Evolutionary conservation across 2,888 invertebrate genomes (phyloP).

Genomic region (Thelaira solivaga): DNA sequence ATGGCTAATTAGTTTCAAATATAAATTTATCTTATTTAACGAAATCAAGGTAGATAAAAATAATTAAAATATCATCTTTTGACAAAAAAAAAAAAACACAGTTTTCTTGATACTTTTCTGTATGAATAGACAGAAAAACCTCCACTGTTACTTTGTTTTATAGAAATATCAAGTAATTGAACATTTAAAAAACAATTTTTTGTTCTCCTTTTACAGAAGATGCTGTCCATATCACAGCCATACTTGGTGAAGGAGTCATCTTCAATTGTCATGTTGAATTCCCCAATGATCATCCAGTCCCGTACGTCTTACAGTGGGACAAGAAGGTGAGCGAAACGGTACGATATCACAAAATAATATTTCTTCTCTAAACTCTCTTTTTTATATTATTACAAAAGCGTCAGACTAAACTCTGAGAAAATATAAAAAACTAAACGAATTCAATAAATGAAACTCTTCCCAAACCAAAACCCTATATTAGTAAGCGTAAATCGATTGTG

Average conservation of each 20-base stretch:
- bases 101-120: too few relatives aligned
- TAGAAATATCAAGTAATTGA: background rate
- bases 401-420: constrained; percentile 69
- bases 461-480: constrained; percentile 2
- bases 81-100: too few relatives aligned
- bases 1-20: too few relatives aligned
- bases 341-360: constrained; percentile 82
- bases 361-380: constrained; percentile 79
- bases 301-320: constrained; percentile 99
- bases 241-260: constrained; percentile 97
- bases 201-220: constrained; percentile 78
- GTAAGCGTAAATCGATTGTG: constrained; percentile 38
- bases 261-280: constrained; percentile 99
- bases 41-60: too few relatives aligned
- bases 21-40: too few relatives aligned
- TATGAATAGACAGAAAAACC: too few relatives aligned
- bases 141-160: too few relatives aligned
- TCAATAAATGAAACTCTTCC: constrained; percentile 43
- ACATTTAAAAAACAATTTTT: background rate
- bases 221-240: constrained; percentile 97
- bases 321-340: constrained; percentile 99
- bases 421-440: constrained; percentile 64
- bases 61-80: too few relatives aligned
- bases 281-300: constrained; percentile 95
- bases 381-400: constrained; percentile 72